Base-by-base conservation (phyloP, 2,113 vertebrate genomes). In the Phylloscopus whistleri region DNA sequence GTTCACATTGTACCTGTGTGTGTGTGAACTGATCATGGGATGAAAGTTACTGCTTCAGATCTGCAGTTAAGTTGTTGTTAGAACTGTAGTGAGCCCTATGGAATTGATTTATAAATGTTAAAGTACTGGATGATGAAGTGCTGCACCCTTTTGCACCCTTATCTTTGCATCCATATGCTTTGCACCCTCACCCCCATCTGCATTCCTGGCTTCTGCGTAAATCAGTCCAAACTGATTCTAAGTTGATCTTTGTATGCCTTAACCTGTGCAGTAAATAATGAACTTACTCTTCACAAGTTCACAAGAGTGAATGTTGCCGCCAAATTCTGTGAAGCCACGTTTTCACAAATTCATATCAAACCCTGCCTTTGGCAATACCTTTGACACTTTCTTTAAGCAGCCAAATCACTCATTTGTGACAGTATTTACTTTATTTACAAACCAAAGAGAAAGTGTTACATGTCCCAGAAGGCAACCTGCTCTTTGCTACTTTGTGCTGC, bases 71-170 rank as follows among this genome's bases (percentile, higher is more conserved):
- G 23, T 67, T 20, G 5, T 35, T 64, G 15, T 27, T 59, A 4
- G 3, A 37, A 8, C 44, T 52, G 3, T 3, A 44, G 44, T 0
- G 6, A 67, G 11, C 44, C 37, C 59, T 15, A 1, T n/a, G 53
- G 33, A 74, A 67, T 39, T 20, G 4, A 22, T 52, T 58, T 67
- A 33, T 35, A 31, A 68, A 12, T 86, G 52, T 39, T 39, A 1
- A 33, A 44, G 23, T 52, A 17, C 46, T 53, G 4, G 0, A 2
- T 66, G 18, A 37, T 46, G 23, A 37, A 39, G 16, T 66, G 44
- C 59, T 89, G 52, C 22, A 59, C 19, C 9, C 52, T 74, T 51
- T 28, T 81, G 33, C 33, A 51, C 27, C 44, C 16, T 66, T 81
- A 28, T n/a, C 77, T 81, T 58, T 66, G 27, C 31, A 31, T 31